Conservation (phyloP, 2,888 invertebrate species). For the Lasioglossum pauxillum region DNA sequence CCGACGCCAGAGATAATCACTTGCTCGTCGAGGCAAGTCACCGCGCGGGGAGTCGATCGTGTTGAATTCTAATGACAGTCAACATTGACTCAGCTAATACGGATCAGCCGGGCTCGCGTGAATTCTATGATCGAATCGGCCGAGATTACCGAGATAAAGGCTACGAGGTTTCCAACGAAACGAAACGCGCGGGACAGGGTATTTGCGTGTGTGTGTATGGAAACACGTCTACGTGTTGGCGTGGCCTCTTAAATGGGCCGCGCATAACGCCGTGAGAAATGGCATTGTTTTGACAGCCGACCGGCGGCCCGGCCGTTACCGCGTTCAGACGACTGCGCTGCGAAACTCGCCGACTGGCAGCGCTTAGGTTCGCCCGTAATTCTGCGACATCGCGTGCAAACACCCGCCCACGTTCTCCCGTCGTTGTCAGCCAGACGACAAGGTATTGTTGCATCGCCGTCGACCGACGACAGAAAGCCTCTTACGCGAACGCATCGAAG, state of each 20-base stretch:
- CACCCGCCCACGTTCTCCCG: neutral
- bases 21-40: neutral
- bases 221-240: conserved; percentile 17
- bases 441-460: neutral
- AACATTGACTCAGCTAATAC: conserved; percentile 55
- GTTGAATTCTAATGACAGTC: conserved; percentile 22
- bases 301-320: conserved; percentile 22
- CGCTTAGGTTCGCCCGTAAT: conserved; percentile 43
- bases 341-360: conserved; percentile 55
- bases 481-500: conserved; percentile 11
- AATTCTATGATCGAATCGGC: conserved; percentile 69
- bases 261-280: conserved; percentile 80
- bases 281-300: conserved; percentile 81
- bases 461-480: conserved; percentile 7
- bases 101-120: conserved; percentile 40
- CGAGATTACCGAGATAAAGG: conserved; percentile 42
- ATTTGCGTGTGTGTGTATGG: neutral
- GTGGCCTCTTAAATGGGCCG: conserved; percentile 78
- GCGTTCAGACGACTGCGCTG: conserved; percentile 61
- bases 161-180: conserved; percentile 36
- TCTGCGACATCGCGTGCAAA: conserved; percentile 45
- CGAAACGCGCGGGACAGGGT: conserved; percentile 36
- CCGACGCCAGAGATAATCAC: neutral
- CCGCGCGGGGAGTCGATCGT: neutral
- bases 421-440: neutral